Conservation (phyloP, 2,797 vertebrate species). For the Kryptopterus vitreolus region DNA sequence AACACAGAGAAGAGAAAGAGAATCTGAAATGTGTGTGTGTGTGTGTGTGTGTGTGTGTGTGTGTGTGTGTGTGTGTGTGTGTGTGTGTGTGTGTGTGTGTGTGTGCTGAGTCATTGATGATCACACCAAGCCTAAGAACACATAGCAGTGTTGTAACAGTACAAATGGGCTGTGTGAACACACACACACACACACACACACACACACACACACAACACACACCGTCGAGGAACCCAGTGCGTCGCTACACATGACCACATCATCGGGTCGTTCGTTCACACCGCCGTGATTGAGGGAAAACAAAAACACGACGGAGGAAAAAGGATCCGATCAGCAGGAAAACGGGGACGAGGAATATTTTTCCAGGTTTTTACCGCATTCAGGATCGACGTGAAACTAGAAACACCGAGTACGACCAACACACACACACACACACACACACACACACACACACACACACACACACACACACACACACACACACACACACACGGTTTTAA, state of each 20-base stretch:
- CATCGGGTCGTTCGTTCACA: neutral
- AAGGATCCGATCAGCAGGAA: neutral
- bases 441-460: too few species aligned
- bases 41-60: neutral
- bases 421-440: too few species aligned
- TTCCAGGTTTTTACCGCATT: too few species aligned
- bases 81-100: neutral
- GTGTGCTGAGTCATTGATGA: slow-evolving; percentile 18
- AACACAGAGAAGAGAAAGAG: neutral
- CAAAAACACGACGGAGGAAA: neutral
- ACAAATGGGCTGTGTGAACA: neutral
- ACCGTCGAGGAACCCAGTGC: neutral
- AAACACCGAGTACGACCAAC: neutral
- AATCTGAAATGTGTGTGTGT: neutral
- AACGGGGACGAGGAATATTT: too few species aligned
- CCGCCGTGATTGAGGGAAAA: neutral
- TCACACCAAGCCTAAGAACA: neutral
- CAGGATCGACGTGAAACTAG: too few species aligned
- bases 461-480: neutral
- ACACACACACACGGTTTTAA: neutral
- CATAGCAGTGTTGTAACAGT: neutral
- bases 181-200: too few species aligned
- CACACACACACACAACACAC: neutral
- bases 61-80: neutral
- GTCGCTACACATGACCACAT: neutral